Percentiles rank a stretch among this genome's conserved stretches.
These are phyloP conservation scores for Hyphantria cunea DNA, from an alignment of 1,140 invertebrate species.

Conservation along the genomic window DNA sequence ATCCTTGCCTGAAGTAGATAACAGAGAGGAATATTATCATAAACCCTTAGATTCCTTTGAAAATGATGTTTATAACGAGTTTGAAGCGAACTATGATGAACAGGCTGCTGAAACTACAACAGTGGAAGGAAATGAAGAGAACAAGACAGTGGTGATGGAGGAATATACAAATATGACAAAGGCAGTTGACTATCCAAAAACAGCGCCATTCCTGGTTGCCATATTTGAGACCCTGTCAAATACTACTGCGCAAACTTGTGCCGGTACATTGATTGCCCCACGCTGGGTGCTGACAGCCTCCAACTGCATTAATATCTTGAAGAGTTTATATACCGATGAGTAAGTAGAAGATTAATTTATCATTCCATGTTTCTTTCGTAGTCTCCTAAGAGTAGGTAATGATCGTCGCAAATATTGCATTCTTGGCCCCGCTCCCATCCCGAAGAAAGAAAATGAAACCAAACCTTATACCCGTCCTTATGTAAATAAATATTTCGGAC, in stretches of 20 bases:
- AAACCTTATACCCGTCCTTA: no score
- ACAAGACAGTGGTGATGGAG: no score
- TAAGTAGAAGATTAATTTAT: constrained; percentile 18
- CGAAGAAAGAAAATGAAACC: no score
- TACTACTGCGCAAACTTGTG: constrained; percentile 51
- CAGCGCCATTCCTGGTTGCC: constrained; percentile 42
- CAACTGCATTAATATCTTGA: constrained; percentile 42
- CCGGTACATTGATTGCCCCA: constrained; percentile 38
- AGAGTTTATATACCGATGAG: constrained; percentile 31
- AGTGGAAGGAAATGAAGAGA: no score
- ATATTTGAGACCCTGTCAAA: constrained; percentile 52
- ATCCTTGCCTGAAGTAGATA: not conserved
- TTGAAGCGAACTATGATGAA: no score
- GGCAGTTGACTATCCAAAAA: constrained; percentile 16
- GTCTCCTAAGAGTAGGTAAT: no score
- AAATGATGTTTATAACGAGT: no score
- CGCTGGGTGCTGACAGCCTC: constrained; percentile 49
- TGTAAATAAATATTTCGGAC: no score
- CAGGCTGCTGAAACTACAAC: no score
- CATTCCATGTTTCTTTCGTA: no score
- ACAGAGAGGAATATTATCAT: not conserved
- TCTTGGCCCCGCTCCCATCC: no score
- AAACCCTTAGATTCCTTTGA: not conserved
- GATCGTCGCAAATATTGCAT: no score
- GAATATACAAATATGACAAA: not conserved